A percentile compares a stretch with the other conserved stretches of the same genome.
Conservation (phyloP, 2,797 vertebrate genomes). For the Poecile montanus region DNA sequence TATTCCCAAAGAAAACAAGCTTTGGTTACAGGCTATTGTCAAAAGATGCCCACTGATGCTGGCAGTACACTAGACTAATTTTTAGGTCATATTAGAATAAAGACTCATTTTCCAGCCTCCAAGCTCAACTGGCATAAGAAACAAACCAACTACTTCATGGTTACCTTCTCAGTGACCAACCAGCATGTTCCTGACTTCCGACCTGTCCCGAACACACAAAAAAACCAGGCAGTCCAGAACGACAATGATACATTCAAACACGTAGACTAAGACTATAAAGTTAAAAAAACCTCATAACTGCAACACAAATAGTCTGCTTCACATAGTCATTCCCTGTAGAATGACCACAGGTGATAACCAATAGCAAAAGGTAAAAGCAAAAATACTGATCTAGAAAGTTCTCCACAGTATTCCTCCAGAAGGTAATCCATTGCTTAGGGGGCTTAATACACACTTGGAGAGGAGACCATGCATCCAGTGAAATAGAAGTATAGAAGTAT, state of each 20-base stretch:
- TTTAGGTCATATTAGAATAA: background rate
- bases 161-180: background rate
- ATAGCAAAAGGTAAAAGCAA: background rate
- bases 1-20: background rate
- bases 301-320: background rate
- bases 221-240: background rate
- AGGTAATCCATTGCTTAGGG: background rate
- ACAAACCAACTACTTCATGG: background rate
- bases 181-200: background rate
- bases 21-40: background rate
- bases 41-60: background rate
- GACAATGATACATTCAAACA: background rate
- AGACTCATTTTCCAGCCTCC: background rate
- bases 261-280: background rate
- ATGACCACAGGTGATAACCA: background rate
- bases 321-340: background rate
- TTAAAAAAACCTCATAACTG: background rate
- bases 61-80: background rate
- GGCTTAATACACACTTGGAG: background rate
- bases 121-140: background rate
- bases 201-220: background rate
- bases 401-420: background rate
- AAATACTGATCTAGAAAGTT: background rate
- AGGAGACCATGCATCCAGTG: background rate
- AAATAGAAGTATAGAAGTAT: background rate